Base-by-base conservation (phyloP, 2,797 vertebrate species). In the Acrossocheilus fasciatus region DNA sequence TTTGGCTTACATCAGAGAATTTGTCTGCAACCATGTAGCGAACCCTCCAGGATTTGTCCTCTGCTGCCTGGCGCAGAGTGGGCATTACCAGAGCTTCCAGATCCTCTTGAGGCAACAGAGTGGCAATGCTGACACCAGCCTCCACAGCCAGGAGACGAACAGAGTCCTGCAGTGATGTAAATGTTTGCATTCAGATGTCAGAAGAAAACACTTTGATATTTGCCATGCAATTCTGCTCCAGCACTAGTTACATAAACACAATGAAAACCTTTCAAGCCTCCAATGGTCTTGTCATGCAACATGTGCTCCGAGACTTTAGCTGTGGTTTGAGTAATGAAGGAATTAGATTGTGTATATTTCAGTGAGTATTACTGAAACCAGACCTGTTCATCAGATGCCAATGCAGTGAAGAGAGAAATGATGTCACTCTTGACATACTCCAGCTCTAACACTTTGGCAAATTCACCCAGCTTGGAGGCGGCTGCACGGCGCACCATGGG, bases 101-200 rank as follows among this genome's bases (percentile, higher is more conserved):
- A 87, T 98, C 97, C 89, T 97, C 96, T 88, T 96, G 96, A 84
- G 96, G 95, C 91, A 97, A 92, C 87, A 97, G 93, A 30, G 96
- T 96, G 81, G 97, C 97, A 83, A 98, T 97, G 88, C 96, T 97
- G 73, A 98, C 97, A 86, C 97, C 97, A n/a, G 97, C 97, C 91
- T 98, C 97, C 89, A 97, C 97, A 6, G 97, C 97, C 80, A 97
- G 91, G 43, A 98, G 94, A n/a, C 97, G 96, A 87, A 98, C 97
- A 3, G 97, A 98, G 93, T 97, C 96, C 96, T 97, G 89, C 20
- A 77, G 23, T 41, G 50, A 82, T 72, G 23, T 72, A 73, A 78
- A 64, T 68, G 72, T 81, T 78, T 47, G 43, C 77, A 68, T 74
- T 57, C 15, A 68, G 54, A 57, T 79, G 30, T 50, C 26, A 41